Base-by-base conservation (phyloP, 2,888 invertebrate genomes). In the Drosophila nigricruria region DNA sequence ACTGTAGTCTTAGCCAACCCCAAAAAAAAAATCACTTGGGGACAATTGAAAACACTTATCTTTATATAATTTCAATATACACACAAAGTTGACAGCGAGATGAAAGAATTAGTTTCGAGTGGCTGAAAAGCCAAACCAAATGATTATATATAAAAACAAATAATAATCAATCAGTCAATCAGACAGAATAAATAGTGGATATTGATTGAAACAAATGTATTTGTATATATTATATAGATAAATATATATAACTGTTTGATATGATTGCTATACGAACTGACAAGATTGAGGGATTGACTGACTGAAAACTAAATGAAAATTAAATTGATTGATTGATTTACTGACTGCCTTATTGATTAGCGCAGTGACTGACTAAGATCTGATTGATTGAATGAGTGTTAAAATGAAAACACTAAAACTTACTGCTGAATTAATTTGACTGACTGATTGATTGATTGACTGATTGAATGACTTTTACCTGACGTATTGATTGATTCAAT, bases 31-130 rank as follows among this genome's bases (percentile, higher is more conserved):
- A 16, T 10, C 25, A 10, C 45, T 47, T 25, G 45, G 25, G 32
- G 2, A 42, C 71, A 50, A 62, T 58, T 57, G 30, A 20, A 62
- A 52, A 47, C 62, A 67, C 68, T 78, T 73, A 61, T 79, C 61
- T 62, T 64, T 64, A 64, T 74, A 70, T 64, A 75, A 76, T 76
- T 76, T 65, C 58, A 70, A 58, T 59, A 54, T 52, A 38, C 32
- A 38, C 5, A 12, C 18, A 18, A 16, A 58, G 49, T 68, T 68
- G 59, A 69, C 47, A 61, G 42, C 43, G 59, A 62, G 45, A 32
- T 47, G 40, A 56, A 57, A 57, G 43, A 61, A 63, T 57, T 50
- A 34, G 9, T 74, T 59, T 47, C 42, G 34, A 36, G 34, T 60
- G 50, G 20, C 9, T 38, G 25, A 8, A 38, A 14, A 27, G 38